Evolutionary conservation across 2,888 invertebrate species (phyloP).

Genomic region (Bombyx huttoni): DNA sequence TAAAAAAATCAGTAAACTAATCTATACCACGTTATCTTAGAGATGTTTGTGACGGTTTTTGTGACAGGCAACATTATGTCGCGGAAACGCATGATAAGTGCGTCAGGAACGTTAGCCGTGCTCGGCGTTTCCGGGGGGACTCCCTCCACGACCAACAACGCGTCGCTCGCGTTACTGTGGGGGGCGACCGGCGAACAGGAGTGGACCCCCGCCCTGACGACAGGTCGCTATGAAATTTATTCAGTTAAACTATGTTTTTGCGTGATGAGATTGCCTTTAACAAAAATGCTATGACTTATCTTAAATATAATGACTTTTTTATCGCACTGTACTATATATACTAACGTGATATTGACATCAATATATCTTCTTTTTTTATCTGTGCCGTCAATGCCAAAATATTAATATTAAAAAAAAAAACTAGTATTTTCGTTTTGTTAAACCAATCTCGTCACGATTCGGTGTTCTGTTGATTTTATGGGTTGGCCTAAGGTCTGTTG

Average conservation of each 20-base stretch:
- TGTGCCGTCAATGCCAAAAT: too few species aligned
- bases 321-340: too few species aligned
- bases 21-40: too few species aligned
- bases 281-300: too few species aligned
- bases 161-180: constrained; percentile 83
- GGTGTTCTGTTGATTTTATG: background rate
- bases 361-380: too few species aligned
- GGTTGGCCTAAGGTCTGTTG: background rate
- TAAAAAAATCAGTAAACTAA: too few species aligned
- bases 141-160: constrained; percentile 56
- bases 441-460: background rate
- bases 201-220: constrained; percentile 96
- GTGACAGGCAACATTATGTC: constrained; percentile 46
- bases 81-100: constrained; percentile 56
- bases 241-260: background rate
- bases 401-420: too few species aligned
- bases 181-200: constrained; percentile 97
- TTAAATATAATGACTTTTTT: too few species aligned
- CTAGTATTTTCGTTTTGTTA: background rate
- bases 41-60: background rate
- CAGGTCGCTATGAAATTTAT: constrained; percentile 72
- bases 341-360: too few species aligned
- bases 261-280: background rate
- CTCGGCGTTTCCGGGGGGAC: constrained; percentile 23
- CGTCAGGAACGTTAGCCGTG: constrained; percentile 37